phyloP scores from a whole-genome alignment of 2,797 vertebrate species.

The Pangasius larnaudii region DNA sequence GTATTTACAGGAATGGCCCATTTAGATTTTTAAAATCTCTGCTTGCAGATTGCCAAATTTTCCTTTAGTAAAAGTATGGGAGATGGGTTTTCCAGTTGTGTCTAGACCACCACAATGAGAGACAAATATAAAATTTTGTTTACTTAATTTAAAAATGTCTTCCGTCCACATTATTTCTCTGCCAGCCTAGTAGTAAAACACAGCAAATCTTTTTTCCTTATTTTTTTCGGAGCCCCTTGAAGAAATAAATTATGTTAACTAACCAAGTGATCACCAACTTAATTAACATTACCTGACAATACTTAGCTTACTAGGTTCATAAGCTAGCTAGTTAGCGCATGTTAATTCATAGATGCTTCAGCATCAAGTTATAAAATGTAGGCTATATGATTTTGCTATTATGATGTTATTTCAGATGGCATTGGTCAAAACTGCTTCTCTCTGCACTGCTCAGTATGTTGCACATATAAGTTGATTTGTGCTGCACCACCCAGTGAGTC shows the following conservation, averaged over 20 bases:
- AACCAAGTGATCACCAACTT: no score
- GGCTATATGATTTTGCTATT: no score
- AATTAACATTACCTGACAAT: no score
- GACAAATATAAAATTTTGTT: background rate
- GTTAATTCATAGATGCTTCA: background rate
- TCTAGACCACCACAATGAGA: background rate
- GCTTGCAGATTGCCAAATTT: background rate
- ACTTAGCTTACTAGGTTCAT: background rate
- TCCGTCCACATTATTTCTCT: background rate
- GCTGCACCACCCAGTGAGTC: background rate
- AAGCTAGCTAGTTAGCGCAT: background rate
- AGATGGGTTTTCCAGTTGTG: background rate
- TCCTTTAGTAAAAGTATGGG: background rate
- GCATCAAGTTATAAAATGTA: background rate
- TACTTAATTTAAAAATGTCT: background rate
- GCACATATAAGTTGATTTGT: background rate
- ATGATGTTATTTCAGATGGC: background rate
- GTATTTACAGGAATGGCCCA: background rate
- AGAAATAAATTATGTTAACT: no score
- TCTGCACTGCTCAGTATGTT: background rate
- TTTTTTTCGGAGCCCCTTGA: no score
- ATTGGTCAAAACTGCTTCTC: no score
- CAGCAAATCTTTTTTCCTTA: no score
- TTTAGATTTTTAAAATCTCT: background rate
- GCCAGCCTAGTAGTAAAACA: no score